Percentiles rank a stretch among this genome's conserved stretches.
Evolutionary conservation across 2,888 invertebrate species (phyloP).

Genomic region (Andrena minutula): DNA sequence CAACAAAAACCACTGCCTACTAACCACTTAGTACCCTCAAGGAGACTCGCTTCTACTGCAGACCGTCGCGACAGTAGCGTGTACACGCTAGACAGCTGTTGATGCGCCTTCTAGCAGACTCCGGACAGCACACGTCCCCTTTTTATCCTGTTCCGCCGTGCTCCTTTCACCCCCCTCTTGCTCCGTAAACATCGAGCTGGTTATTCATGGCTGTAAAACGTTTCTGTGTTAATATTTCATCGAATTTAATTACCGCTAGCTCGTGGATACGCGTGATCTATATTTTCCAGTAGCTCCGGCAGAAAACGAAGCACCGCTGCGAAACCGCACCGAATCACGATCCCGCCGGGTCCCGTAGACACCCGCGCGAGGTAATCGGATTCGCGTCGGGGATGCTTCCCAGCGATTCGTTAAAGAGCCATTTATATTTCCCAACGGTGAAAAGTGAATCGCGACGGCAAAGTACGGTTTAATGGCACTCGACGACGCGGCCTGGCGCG

Average conservation of each 20-base stretch:
- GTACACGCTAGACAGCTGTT: not conserved
- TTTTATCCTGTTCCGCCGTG: constrained; percentile 8
- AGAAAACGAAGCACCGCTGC: not conserved
- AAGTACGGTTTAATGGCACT: constrained; percentile 21
- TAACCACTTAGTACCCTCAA: no score
- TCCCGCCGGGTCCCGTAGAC: no score
- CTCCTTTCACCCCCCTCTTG: constrained; percentile 6
- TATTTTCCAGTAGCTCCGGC: not conserved
- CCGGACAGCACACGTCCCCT: not conserved
- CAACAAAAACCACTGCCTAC: no score
- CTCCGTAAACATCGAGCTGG: not conserved
- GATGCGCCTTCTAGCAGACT: constrained; percentile 3
- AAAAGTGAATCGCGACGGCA: constrained; percentile 5
- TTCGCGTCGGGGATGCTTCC: constrained; percentile 28
- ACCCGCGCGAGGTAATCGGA: constrained; percentile 39
- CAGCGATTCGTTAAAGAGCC: constrained; percentile 44
- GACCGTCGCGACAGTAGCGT: not conserved
- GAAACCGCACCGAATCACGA: not conserved
- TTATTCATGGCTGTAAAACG: constrained; percentile 10
- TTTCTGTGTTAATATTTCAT: not conserved
- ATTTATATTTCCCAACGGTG: constrained; percentile 26
- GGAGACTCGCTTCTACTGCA: not conserved
- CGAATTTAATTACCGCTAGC: not conserved
- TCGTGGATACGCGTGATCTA: not conserved
- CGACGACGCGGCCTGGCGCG: not conserved